phyloP scores from a whole-genome alignment of 2,113 vertebrate species.

The Nymphicus hollandicus region DNA sequence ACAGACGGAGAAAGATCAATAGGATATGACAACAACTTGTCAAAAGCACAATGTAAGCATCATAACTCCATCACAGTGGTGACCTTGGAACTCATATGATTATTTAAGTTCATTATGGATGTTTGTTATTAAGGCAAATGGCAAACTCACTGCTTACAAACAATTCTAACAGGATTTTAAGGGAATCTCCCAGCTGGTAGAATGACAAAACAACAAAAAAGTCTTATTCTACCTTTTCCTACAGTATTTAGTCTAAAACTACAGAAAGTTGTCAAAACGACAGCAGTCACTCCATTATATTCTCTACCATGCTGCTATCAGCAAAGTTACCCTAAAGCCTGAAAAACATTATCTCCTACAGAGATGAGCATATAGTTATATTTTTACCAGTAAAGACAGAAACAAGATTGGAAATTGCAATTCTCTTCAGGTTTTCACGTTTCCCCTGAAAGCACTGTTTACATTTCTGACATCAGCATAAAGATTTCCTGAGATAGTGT shows the following conservation, averaged over 20 bases:
- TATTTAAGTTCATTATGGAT: background rate
- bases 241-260: background rate
- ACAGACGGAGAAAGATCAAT: constrained; percentile 19
- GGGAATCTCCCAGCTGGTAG: background rate
- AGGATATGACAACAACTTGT: background rate
- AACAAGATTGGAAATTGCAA: background rate
- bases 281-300: background rate
- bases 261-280: background rate
- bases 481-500: background rate
- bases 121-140: background rate
- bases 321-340: background rate
- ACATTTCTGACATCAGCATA: background rate
- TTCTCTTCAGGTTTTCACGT: background rate
- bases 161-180: background rate
- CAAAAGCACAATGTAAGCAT: constrained; percentile 6
- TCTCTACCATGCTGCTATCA: background rate
- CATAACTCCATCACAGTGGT: background rate
- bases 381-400: background rate
- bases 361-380: background rate
- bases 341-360: background rate
- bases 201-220: background rate
- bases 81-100: background rate
- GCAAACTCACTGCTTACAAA: background rate
- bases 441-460: background rate
- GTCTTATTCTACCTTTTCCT: background rate